Evolutionary conservation across 2,888 invertebrate species (phyloP).

Genomic region (Callyntrura guangdongensis): DNA sequence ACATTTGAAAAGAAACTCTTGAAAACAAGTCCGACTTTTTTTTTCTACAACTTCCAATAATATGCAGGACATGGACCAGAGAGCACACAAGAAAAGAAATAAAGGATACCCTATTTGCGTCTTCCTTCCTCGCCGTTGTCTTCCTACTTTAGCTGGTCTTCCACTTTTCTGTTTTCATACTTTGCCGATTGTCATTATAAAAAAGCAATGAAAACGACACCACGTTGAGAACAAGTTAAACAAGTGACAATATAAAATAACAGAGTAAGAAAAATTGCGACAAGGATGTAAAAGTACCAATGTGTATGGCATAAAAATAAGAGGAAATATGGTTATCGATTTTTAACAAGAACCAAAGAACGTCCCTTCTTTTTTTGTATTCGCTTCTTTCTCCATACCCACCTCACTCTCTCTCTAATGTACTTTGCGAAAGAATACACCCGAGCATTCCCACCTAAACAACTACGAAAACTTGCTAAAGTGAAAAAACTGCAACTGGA

Average conservation of each 20-base stretch:
- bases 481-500: not conserved
- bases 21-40: slow-evolving; percentile 47
- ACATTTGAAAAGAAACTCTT: slow-evolving; percentile 66
- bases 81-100: slow-evolving; percentile 35
- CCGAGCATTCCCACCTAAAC: slow-evolving; percentile 6
- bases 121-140: slow-evolving; percentile 48
- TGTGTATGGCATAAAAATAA: slow-evolving; percentile 52
- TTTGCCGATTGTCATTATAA: slow-evolving; percentile 79
- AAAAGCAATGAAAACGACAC: slow-evolving; percentile 78
- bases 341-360: slow-evolving; percentile 54
- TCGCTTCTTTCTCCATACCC: slow-evolving; percentile 11
- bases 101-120: slow-evolving; percentile 54
- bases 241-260: not conserved
- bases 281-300: slow-evolving; percentile 3
- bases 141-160: not conserved
- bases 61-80: slow-evolving; percentile 8
- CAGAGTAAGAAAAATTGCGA: slow-evolving; percentile 51
- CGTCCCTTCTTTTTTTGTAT: slow-evolving; percentile 20
- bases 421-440: not conserved
- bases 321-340: slow-evolving; percentile 77
- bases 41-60: too few species aligned
- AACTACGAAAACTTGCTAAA: not conserved
- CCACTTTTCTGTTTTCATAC: not conserved
- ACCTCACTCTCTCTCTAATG: not conserved
- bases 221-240: slow-evolving; percentile 54